Base-by-base conservation (phyloP, 2,113 vertebrate genomes). In the Nibea albiflora region DNA sequence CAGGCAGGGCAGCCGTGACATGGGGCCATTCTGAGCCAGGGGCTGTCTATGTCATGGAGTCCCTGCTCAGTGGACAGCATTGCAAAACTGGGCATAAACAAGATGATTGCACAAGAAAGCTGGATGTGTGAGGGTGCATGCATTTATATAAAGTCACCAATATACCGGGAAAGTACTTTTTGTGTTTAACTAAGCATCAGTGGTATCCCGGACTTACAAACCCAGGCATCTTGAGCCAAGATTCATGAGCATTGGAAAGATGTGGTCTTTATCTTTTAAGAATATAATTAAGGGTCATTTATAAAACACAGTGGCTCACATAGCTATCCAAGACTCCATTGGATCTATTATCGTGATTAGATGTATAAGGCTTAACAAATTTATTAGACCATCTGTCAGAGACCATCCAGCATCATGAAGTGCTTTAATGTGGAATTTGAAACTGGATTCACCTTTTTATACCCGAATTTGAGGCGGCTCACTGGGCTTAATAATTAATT, bases 11-110 rank as follows among this genome's bases (percentile, higher is more conserved):
- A 73, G 39, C 35, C 17, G 67, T 42, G 39, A 82, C 64, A 70
- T n/a, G 77, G 75, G 78, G 68, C 54, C 61, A 72, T 24, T 74
- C 61, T 66, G 57, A 82, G 69, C 56, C 75, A 73, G 56, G 16
- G 60, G 56, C 60, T 61, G 69, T 17, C 53, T n/a, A 22, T 64
- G 70, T 75, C 72, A 74, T 1, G 9, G 28, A 62, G 54, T 31
- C 39, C 4, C 58, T 49, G 57, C 39, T 56, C 26, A 24, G 49
- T 39, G 46, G 70, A 77, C 60, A 57, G 26, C 4, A 66, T 1
- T 15, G 17, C 35, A 64, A 31, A 58, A 39, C 10, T 70, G 65
- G 39, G 28, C 46, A 64, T 31, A 53, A 73, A 85, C 15, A 56
- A n/a, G 47, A 74, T 11, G 57, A 14, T 14, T 4, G 6, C 9